phyloP scores from a whole-genome alignment of 2,113 vertebrate genomes.

The Ailuropoda melanoleuca region DNA sequence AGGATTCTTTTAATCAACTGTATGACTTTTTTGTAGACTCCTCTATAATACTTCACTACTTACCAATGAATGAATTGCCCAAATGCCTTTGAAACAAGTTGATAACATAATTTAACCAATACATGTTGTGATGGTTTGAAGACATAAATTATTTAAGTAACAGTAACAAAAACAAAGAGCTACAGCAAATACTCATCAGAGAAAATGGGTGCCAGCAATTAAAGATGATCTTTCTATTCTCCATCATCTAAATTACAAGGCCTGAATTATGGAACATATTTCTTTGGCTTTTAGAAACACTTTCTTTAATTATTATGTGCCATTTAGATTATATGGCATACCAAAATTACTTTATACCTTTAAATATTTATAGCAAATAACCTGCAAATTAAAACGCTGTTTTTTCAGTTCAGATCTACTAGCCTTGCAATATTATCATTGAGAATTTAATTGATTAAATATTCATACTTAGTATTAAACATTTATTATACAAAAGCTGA shows the following conservation, averaged over 20 bases:
- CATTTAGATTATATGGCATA: not conserved
- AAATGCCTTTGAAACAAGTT: not conserved
- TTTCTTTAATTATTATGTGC: not conserved
- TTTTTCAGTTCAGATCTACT: not conserved
- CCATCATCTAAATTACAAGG: not conserved
- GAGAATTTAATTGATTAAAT: not conserved
- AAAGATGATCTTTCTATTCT: not conserved
- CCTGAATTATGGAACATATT: not conserved
- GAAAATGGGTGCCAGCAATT: not conserved
- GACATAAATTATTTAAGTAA: constrained; percentile 35
- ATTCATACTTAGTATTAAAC: not conserved
- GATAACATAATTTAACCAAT: not conserved
- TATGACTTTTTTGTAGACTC: not conserved
- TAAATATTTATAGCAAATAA: not conserved
- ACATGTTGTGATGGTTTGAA: not conserved
- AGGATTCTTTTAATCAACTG: not conserved
- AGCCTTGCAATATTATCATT: not conserved
- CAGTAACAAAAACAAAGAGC: not conserved
- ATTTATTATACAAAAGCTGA: not conserved
- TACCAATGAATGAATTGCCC: not conserved
- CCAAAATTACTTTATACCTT: not conserved
- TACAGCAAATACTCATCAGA: not conserved
- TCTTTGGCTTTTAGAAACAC: not conserved
- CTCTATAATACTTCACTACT: not conserved
- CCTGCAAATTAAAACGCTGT: not conserved